Conservation (phyloP, 1,140 invertebrate species). For the Colletes latitarsis region DNA sequence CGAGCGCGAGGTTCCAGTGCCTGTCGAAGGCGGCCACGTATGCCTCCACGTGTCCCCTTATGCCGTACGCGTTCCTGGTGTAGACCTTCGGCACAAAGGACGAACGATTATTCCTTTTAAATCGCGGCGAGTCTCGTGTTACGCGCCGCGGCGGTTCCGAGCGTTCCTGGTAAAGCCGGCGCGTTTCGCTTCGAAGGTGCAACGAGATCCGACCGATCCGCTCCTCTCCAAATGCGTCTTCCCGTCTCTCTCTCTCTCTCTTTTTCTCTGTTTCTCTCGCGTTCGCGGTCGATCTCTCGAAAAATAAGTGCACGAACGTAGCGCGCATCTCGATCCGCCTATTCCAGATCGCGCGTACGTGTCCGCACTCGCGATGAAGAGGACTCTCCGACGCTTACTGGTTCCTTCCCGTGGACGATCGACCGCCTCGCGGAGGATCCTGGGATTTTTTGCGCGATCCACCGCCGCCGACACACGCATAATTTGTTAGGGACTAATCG, state of each 20-base stretch:
- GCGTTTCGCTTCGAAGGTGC: slow-evolving; percentile 37
- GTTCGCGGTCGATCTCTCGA: neutral
- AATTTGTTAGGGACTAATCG: slow-evolving; percentile 18
- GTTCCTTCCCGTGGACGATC: neutral
- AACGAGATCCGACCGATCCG: neutral
- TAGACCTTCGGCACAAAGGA: slow-evolving; percentile 82
- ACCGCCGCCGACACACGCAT: neutral
- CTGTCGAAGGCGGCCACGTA: slow-evolving; percentile 95
- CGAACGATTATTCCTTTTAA: slow-evolving; percentile 72
- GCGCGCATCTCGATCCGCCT: slow-evolving; percentile 14
- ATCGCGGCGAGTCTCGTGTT: slow-evolving; percentile 47
- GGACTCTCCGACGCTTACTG: neutral
- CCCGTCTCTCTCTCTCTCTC: too few species aligned
- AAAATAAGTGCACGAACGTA: slow-evolving; percentile 16
- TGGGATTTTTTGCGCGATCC: slow-evolving; percentile 10
- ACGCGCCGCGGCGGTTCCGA: neutral
- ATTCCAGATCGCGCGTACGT: slow-evolving; percentile 28
- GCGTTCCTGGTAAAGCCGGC: slow-evolving; percentile 60
- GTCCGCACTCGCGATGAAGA: slow-evolving; percentile 17
- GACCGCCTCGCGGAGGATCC: neutral
- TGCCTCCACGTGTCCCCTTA: slow-evolving; percentile 90
- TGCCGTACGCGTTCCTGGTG: slow-evolving; percentile 83
- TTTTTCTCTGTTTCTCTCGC: neutral
- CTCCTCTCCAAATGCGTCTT: neutral
- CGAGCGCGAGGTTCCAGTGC: slow-evolving; percentile 95